Evolutionary conservation across 1,140 invertebrate species (phyloP).

Genomic region (Drosophila bifasciata): DNA sequence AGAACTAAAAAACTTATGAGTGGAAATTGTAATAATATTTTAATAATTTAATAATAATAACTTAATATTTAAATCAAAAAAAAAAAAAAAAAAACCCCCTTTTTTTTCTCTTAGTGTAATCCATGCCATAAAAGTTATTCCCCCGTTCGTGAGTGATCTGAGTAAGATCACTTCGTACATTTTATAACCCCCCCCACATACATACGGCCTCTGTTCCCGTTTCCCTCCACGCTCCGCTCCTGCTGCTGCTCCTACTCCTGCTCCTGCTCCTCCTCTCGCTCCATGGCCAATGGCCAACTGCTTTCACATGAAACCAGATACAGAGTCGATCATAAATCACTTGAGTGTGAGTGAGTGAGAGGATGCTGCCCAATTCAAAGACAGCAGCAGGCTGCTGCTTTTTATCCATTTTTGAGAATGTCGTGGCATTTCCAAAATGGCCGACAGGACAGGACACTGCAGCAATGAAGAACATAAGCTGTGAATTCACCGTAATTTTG

Average conservation of each 20-base stretch:
- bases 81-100: no score
- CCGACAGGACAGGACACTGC: slow-evolving; percentile 7
- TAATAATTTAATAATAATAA: no score
- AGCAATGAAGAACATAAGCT: slow-evolving; percentile 30
- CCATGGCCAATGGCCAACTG: slow-evolving; percentile 32
- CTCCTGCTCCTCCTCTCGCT: not conserved
- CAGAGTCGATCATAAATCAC: slow-evolving; percentile 43
- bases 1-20: no score
- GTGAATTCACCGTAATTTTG: slow-evolving; percentile 56
- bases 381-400: slow-evolving; percentile 15
- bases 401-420: slow-evolving; percentile 58
- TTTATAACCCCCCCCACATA: slow-evolving; percentile 46
- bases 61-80: no score
- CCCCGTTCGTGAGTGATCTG: slow-evolving; percentile 57
- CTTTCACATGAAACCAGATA: slow-evolving; percentile 39
- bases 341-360: slow-evolving; percentile 26
- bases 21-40: no score
- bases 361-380: slow-evolving; percentile 18
- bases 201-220: not conserved
- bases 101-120: slow-evolving; percentile 7
- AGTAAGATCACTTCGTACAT: slow-evolving; percentile 43
- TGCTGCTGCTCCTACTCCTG: not conserved
- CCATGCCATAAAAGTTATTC: slow-evolving; percentile 47
- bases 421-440: slow-evolving; percentile 36
- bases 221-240: not conserved